These are phyloP conservation scores for Polietes domitor DNA, from an alignment of 2,888 invertebrate genomes.

Conservation along the genomic window DNA sequence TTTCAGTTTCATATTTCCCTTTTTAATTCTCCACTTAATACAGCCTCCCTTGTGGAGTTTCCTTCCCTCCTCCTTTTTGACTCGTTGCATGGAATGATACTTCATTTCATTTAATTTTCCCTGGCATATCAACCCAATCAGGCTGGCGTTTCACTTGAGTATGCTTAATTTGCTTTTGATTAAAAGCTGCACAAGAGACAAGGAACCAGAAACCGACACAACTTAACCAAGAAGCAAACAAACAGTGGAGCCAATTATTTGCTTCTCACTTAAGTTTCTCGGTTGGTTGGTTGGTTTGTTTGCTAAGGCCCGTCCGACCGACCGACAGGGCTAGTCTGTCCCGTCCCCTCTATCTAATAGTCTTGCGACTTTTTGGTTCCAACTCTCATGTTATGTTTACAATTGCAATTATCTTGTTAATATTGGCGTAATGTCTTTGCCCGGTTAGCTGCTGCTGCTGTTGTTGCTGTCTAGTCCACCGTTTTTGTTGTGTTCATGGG, in stretches of 20 bases:
- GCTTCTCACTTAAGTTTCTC: neutral
- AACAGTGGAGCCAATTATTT: neutral
- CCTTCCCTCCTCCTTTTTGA: neutral
- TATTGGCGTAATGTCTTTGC: slow-evolving; percentile 16
- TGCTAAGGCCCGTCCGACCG: neutral
- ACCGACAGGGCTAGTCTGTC: neutral
- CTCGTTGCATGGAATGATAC: too few relatives aligned
- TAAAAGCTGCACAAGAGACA: slow-evolving; percentile 16
- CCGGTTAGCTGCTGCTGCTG: neutral
- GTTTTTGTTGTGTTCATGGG: neutral
- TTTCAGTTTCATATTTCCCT: slow-evolving; percentile 37
- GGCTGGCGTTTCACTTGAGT: slow-evolving; percentile 3
- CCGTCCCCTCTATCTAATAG: neutral
- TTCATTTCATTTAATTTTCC: too few relatives aligned
- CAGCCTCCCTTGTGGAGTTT: neutral
- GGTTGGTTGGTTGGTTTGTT: neutral
- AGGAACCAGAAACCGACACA: neutral
- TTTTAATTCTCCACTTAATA: slow-evolving; percentile 37
- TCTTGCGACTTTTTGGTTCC: neutral
- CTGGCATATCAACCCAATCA: too few relatives aligned
- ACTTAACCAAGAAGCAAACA: too few relatives aligned
- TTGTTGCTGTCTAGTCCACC: neutral
- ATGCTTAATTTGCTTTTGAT: slow-evolving; percentile 48
- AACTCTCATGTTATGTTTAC: slow-evolving; percentile 29
- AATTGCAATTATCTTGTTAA: slow-evolving; percentile 44